These are phyloP conservation scores for Emesis furor DNA, from an alignment of 2,888 invertebrate genomes.

Conservation along the genomic window DNA sequence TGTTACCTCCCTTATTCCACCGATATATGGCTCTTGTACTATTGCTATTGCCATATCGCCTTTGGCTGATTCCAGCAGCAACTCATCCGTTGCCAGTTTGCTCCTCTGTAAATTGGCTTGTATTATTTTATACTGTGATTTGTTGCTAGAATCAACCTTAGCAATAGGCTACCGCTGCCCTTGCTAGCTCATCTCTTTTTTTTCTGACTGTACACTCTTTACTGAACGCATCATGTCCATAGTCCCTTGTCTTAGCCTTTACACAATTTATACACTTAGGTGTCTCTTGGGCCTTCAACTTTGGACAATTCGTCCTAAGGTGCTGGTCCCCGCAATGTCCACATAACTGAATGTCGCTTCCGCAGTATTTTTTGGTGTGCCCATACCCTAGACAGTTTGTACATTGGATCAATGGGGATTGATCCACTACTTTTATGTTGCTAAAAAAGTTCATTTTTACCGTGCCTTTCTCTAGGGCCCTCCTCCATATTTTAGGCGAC, in stretches of 20 bases:
- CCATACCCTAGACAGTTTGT: conserved; percentile 59
- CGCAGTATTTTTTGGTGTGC: conserved; percentile 50
- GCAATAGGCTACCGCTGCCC: conserved; percentile 48
- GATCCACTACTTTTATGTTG: conserved; percentile 27
- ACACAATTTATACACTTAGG: conserved; percentile 46
- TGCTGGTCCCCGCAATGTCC: conserved; percentile 63
- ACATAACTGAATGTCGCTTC: conserved; percentile 40
- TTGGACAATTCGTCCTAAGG: conserved; percentile 33
- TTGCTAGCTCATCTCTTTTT: conserved; percentile 50
- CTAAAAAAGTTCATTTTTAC: conserved; percentile 4
- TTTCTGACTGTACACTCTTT: conserved; percentile 31
- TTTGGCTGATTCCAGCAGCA: neutral
- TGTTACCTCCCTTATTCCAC: neutral
- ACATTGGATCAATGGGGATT: conserved; percentile 59
- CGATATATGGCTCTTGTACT: conserved; percentile 12
- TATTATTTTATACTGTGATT: neutral
- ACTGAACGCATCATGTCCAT: conserved; percentile 53
- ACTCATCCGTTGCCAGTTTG: neutral
- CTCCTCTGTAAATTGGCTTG: conserved; percentile 16
- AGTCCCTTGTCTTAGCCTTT: conserved; percentile 9
- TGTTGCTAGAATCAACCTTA: conserved; percentile 32
- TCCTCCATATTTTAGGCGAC: conserved; percentile 32
- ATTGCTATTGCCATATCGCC: neutral
- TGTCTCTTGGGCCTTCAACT: neutral
- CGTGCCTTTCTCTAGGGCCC: neutral